phyloP scores from a whole-genome alignment of 2,888 invertebrate species.

The Sarcophaga subvicina region DNA sequence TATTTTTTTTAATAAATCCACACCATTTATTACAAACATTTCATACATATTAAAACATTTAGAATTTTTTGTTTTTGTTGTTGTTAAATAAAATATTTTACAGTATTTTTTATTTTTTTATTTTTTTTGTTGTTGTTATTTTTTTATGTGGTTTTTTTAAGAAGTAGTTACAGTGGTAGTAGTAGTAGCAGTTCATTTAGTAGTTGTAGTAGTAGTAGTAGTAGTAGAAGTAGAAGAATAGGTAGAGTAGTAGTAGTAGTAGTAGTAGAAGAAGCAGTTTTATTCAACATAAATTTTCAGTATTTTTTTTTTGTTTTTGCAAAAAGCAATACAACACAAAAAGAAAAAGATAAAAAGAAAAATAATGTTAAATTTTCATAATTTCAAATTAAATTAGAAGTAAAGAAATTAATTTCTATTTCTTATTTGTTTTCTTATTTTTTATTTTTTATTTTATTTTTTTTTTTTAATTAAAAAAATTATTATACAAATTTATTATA shows the following conservation, averaged over 20 bases:
- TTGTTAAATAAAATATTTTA: conserved; percentile 56
- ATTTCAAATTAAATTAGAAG: conserved; percentile 45
- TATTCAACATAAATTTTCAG: conserved; percentile 73
- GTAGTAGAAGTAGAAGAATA: conserved; percentile 73
- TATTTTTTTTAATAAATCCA: conserved; percentile 70
- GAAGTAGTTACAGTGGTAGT: conserved; percentile 71
- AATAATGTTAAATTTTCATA: conserved; percentile 70
- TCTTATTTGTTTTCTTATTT: not conserved
- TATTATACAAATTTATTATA: not conserved
- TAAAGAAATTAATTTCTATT: conserved; percentile 40
- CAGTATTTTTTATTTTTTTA: conserved; percentile 51
- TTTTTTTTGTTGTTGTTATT: not conserved
- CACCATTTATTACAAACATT: conserved; percentile 60
- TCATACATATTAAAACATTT: conserved; percentile 56
- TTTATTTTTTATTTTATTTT: not conserved
- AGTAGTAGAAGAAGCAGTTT: conserved; percentile 73
- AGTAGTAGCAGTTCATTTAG: conserved; percentile 72
- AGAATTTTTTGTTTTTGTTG: not conserved
- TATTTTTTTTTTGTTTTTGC: conserved; percentile 60
- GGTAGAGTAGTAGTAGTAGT: conserved; percentile 74
- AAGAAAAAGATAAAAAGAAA: conserved; percentile 68
- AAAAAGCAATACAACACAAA: conserved; percentile 72
- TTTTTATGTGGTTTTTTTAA: conserved; percentile 60
- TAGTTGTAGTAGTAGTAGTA: conserved; percentile 74
- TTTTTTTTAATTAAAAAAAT: not conserved